Percentiles rank a stretch among this genome's conserved stretches.
Evolutionary conservation across 1,140 invertebrate species (phyloP).

Genomic region (Anthonomus grandis): DNA sequence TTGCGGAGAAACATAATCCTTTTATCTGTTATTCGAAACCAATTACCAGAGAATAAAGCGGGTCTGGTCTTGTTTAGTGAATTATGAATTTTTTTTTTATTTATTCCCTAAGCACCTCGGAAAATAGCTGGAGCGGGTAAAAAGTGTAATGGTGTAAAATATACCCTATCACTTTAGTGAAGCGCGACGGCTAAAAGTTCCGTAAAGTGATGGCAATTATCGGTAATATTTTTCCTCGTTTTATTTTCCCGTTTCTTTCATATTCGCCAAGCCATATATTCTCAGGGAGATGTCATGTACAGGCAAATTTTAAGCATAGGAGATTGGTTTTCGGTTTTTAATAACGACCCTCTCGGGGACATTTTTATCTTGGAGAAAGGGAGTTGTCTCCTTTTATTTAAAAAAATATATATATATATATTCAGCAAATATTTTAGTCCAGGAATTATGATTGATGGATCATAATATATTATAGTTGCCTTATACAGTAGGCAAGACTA

Average conservation of each 20-base stretch:
- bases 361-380: too few species aligned
- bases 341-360: slow-evolving; percentile 38
- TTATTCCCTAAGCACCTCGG: not conserved
- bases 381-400: too few species aligned
- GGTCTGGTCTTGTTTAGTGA: not conserved
- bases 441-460: too few species aligned
- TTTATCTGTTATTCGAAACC: not conserved
- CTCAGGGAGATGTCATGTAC: slow-evolving; percentile 27
- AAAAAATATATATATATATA: too few species aligned
- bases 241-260: slow-evolving; percentile 17
- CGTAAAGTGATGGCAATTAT: slow-evolving; percentile 9
- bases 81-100: not conserved
- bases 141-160: slow-evolving; percentile 2
- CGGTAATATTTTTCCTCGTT: slow-evolving; percentile 14
- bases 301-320: slow-evolving; percentile 37
- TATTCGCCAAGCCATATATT: slow-evolving; percentile 26
- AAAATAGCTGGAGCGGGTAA: not conserved
- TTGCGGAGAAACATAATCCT: not conserved
- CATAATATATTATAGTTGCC: too few species aligned
- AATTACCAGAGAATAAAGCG: not conserved
- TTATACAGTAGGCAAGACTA: too few species aligned
- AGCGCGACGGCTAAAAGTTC: not conserved
- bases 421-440: too few species aligned
- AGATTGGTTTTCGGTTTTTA: slow-evolving; percentile 40
- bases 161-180: slow-evolving; percentile 6